A percentile compares a stretch with the other conserved stretches of the same genome.
phyloP scores from a whole-genome alignment of 2,888 invertebrate genomes.

The Cerceris ruficornis region DNA sequence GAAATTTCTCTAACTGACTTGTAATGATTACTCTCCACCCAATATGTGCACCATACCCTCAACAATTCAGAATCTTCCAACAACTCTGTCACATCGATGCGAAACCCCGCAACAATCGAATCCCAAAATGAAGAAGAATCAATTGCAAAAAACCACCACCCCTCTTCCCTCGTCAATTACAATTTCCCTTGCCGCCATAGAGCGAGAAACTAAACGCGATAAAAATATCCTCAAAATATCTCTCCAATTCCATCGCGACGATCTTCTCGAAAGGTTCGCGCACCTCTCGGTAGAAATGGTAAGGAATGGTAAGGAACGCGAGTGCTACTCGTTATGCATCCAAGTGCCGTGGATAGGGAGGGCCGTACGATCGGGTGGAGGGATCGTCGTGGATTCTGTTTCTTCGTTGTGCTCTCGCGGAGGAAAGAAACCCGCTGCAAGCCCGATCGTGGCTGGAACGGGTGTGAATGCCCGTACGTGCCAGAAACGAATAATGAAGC shows the following conservation, averaged over 20 bases:
- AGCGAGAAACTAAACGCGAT: conserved; percentile 28
- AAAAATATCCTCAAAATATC: conserved; percentile 24
- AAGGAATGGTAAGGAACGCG: conserved; percentile 50
- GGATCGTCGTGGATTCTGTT: conserved; percentile 58
- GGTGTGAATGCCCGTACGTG: conserved; percentile 71
- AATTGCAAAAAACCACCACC: too few relatives aligned
- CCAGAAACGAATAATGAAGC: conserved; percentile 72
- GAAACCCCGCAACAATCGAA: too few relatives aligned
- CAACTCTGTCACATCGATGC: too few relatives aligned
- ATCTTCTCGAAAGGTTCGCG: conserved; percentile 32
- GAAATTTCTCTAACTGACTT: too few relatives aligned
- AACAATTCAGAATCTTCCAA: too few relatives aligned
- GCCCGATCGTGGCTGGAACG: conserved; percentile 58
- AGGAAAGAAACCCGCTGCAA: conserved; percentile 60
- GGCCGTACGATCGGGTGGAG: conserved; percentile 35
- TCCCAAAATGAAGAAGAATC: too few relatives aligned
- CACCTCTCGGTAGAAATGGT: conserved; percentile 55
- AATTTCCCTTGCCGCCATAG: conserved; percentile 42
- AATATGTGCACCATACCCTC: too few relatives aligned
- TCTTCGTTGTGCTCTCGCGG: conserved; percentile 51
- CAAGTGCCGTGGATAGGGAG: conserved; percentile 38
- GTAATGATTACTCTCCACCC: too few relatives aligned
- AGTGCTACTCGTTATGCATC: conserved; percentile 60
- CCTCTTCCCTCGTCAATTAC: conserved; percentile 1
- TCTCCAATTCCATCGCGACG: not conserved